Base-by-base conservation (phyloP, 2,113 vertebrate genomes). In the Podarcis muralis region DNA sequence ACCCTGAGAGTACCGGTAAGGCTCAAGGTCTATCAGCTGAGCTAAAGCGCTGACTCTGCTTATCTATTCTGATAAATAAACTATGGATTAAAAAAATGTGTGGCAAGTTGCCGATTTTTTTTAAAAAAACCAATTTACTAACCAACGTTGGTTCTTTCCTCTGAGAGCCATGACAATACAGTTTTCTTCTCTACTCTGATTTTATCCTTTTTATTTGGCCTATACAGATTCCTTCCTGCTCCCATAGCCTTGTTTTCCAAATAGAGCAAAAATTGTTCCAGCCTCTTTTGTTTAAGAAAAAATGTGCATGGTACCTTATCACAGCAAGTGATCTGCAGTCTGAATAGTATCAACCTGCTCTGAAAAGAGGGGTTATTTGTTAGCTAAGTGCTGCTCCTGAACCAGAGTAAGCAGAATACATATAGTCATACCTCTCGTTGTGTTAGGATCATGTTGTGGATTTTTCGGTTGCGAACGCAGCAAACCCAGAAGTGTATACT, bases 161-260 rank as follows among this genome's bases (percentile, higher is more conserved):
- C 86, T 77, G 85, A 1, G 0, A 86, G 84, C 66, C 53, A 72
- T 89, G 83, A 81, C 22, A 92, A 83, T 85, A 92, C 88, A 43
- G 89, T 89, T 89, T 59, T 90, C 85, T 86, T 92, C 83, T 65
- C 89, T 43, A 62, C 92, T 66, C 85, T 89, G 74, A 89, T 85
- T 94, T 94, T 59, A 89, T 89, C 40, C 32, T 92, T 88, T 69
- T 69, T 78, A 43, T 91, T 89, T 85, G 81, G 83, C 84, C 91
- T 83, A 90, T 62, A 89, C 74, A 87, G 80, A 89, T 86, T 91
- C 77, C 90, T 85, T 66, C 18, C 48, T 48, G 48, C 85, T 81
- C 90, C 77, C 62, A 30, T 27, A 25, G 35, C 35, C 40, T 77
- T 48, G 0, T 0, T 2, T 90, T 91, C 85, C 88, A 84, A 76